phyloP scores from a whole-genome alignment of 2,797 vertebrate genomes.

The Euthynnus affinis region DNA sequence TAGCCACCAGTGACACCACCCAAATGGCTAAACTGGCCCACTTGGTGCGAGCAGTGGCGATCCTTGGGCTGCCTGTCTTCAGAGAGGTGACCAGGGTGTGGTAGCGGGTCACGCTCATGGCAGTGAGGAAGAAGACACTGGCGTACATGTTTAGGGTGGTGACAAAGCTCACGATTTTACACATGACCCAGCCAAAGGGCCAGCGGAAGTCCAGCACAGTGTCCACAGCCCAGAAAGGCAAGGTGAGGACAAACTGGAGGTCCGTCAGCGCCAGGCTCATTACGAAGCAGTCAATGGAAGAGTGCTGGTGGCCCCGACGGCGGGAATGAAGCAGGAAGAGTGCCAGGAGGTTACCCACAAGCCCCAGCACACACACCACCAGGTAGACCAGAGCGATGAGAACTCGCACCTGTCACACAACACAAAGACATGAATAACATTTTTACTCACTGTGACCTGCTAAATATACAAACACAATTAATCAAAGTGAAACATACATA shows the following conservation, averaged over 20 bases:
- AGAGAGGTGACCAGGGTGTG: conserved; percentile 81
- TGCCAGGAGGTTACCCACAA: conserved; percentile 87
- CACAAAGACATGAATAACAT: conserved; percentile 11
- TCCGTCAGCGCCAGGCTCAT: conserved; percentile 85
- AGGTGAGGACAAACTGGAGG: conserved; percentile 85
- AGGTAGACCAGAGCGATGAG: conserved; percentile 85
- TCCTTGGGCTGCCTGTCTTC: conserved; percentile 78
- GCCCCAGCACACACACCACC: conserved; percentile 85
- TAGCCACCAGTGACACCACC: conserved; percentile 81
- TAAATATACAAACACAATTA: background rate
- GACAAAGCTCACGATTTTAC: conserved; percentile 86
- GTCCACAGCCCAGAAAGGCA: conserved; percentile 87
- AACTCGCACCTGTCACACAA: conserved; percentile 75
- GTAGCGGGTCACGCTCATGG: conserved; percentile 86
- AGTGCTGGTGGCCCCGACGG: conserved; percentile 76
- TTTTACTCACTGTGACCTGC: background rate
- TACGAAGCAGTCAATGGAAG: conserved; percentile 83
- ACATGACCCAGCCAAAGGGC: conserved; percentile 85
- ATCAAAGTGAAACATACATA: background rate
- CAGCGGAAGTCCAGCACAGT: conserved; percentile 85
- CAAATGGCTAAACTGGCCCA: conserved; percentile 85
- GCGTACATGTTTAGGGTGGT: conserved; percentile 88
- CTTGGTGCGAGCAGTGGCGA: conserved; percentile 68
- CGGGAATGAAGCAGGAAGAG: conserved; percentile 84
- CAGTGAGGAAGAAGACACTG: conserved; percentile 86